A percentile compares a stretch with the other conserved stretches of the same genome.
Conservation (phyloP, 2,797 vertebrate species). For the Fringilla coelebs region DNA sequence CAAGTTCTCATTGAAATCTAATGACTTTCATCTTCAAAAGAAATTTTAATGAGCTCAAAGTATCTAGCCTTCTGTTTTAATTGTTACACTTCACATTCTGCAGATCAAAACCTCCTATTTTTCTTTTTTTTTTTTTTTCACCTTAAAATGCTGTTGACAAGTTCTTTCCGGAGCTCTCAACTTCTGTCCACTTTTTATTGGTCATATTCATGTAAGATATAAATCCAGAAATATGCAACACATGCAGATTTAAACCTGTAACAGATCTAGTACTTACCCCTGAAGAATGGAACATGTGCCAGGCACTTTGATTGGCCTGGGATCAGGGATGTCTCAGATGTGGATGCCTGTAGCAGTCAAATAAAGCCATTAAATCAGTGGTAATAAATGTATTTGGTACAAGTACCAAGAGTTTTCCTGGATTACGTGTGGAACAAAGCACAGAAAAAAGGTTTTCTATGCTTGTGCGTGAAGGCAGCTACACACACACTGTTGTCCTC, state of each 20-base stretch:
- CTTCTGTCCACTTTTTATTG: slow-evolving; percentile 4
- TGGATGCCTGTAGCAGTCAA: background rate
- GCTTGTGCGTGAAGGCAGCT: background rate
- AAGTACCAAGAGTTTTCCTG: background rate
- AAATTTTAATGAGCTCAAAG: slow-evolving; percentile 37
- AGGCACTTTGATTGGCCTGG: background rate
- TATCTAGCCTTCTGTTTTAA: slow-evolving; percentile 61
- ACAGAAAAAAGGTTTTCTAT: background rate
- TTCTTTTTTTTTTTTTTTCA: background rate
- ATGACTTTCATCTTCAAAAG: slow-evolving; percentile 82
- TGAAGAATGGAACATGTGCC: background rate
- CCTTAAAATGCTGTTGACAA: slow-evolving; percentile 4
- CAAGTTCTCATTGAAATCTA: slow-evolving; percentile 88
- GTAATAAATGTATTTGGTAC: background rate
- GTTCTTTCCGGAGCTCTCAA: background rate
- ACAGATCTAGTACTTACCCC: background rate
- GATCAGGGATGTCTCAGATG: background rate
- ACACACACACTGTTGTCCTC: background rate
- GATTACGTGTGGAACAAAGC: background rate
- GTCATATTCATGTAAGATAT: slow-evolving; percentile 1
- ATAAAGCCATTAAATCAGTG: background rate
- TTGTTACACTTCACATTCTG: slow-evolving; percentile 40
- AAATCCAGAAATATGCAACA: slow-evolving; percentile 12
- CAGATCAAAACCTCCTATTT: slow-evolving; percentile 38
- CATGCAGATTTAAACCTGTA: background rate